Evolutionary conservation across 1,140 invertebrate genomes (phyloP).

Genomic region (Psix sp.): DNA sequence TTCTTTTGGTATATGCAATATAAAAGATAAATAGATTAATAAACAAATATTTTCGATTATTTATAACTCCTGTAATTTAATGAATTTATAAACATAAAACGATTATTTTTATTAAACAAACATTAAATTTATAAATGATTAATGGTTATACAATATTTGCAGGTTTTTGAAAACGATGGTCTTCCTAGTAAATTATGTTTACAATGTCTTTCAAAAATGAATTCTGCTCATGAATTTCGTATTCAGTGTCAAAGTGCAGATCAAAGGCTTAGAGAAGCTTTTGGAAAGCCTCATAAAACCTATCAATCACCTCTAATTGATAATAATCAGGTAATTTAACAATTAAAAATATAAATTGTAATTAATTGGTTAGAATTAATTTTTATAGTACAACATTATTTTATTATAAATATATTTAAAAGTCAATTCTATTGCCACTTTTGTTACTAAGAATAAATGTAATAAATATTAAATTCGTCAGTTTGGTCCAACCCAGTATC

Average conservation of each 20-base stretch:
- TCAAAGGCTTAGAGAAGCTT: slow-evolving; percentile 58
- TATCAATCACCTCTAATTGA: slow-evolving; percentile 10
- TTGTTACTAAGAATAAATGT: too few species aligned
- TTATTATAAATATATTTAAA: too few species aligned
- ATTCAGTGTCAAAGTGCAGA: slow-evolving; percentile 69
- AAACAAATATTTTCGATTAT: too few species aligned
- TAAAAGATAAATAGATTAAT: too few species aligned
- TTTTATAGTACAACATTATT: too few species aligned
- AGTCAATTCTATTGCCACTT: too few species aligned
- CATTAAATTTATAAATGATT: too few species aligned
- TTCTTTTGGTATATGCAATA: too few species aligned
- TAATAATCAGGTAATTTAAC: slow-evolving; percentile 13
- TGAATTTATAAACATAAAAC: too few species aligned
- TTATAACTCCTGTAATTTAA: neutral
- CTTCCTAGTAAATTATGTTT: slow-evolving; percentile 65
- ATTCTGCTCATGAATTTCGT: slow-evolving; percentile 65
- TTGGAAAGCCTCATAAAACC: slow-evolving; percentile 46
- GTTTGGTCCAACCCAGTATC: too few species aligned
- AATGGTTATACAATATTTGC: slow-evolving; percentile 5
- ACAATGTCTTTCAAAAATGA: slow-evolving; percentile 63
- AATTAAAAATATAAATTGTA: neutral
- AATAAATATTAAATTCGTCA: too few species aligned
- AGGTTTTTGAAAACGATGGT: slow-evolving; percentile 66
- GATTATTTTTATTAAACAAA: neutral
- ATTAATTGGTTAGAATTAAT: neutral